Base-by-base conservation (phyloP, 2,888 invertebrate genomes). In the Ceriagrion tenellum region DNA sequence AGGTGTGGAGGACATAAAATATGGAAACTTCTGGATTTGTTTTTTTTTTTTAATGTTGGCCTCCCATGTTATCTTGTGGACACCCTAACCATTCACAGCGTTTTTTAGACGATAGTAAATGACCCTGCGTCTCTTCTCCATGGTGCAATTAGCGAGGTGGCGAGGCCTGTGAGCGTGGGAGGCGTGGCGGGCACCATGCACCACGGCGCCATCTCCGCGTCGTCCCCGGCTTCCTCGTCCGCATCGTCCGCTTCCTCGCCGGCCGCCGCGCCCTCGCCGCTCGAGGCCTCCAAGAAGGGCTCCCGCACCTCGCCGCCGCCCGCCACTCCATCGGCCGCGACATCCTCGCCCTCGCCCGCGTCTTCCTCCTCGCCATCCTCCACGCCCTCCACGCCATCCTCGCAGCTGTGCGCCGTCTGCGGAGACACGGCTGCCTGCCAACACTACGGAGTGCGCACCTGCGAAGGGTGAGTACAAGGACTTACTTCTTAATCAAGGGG, bases 391-490 rank as follows among this genome's bases (percentile, higher is more conserved):
- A 96, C 98, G 0, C 98, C 98, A 0, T 98, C 98, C 26, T 98
- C 98, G 95, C 98, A 99, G 96, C 97, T 99, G 95, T 99, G 99
- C 97, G 99, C 99, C 23, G 99, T 99, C 8, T 99, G 99, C 96
- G 99, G 99, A 0, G 99, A 99, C 97, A 99, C 99, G 26, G 99
- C 99, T 0, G 99, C 99, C 56, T 99, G 99, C 96, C 99, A 99
- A 96, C 99, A 99, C 97, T 99, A 99, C 97, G 99, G 99, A 0
- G 99, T 99, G 0, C 97, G 99, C 88, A 99, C 99, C 12, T 99
- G 99, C 97, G 99, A 99, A 97, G 99, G 99, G 12, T 99, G 99
- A 97, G 99, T n/a, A n/a, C n/a, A n/a, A n/a, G n/a, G n/a, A n/a
- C n/a, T n/a, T n/a, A n/a, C n/a, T n/a, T n/a, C n/a, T n/a, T n/a